Evolutionary conservation across 2,113 vertebrate genomes (phyloP), one percentile per base, ranked within the genome.

Genomic region (Stegostoma tigrinum): DNA sequence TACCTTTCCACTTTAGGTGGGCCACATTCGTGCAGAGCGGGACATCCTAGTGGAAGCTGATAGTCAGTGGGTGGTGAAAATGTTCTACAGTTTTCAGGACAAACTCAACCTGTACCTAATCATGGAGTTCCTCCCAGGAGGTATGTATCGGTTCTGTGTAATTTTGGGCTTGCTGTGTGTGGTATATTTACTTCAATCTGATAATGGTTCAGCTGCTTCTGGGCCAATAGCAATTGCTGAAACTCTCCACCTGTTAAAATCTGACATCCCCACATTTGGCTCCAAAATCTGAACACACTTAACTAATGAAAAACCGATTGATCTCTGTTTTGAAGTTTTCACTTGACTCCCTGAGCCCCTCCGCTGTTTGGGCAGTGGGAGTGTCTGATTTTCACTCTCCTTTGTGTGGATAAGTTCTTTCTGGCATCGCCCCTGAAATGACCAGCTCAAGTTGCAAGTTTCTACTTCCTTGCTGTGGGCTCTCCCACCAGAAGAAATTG

Each of bases 31-130:
- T 95, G 99, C 99, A 0, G 99, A 99, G 96, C 96, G 99, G 93
- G 99, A 99, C 97, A 99, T 99, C 96, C 98, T 99, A 96, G 99
- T 99, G 96, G 99, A 99, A 96, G 99, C 99, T 12, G 99, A 99
- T 97, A 99, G 99, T 95, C 96, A 99, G 97, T 99, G 99, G 99
- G 99, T 99, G 95, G 99, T 99, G 96, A 99, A 99, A 97, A 99
- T 99, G 99, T 99, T 99, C 97, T 99, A 99, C 67, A 99, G 99
- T 96, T 99, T 99, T 97, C 99, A 99, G 97, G 99, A 99, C 97
- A 99, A 99, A 97, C 97, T 99, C 97, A 99, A 99, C 97, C 99
- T 99, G 96, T 99, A 99, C 97, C 98, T 99, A 96, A 99, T 99
- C 97, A 99, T 99, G 99, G 99, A 99, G 97, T 99, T 99, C 97